These are phyloP conservation scores for Oscheius sp. DNA, from an alignment of 2,888 invertebrate species.

Conservation along the genomic window DNA sequence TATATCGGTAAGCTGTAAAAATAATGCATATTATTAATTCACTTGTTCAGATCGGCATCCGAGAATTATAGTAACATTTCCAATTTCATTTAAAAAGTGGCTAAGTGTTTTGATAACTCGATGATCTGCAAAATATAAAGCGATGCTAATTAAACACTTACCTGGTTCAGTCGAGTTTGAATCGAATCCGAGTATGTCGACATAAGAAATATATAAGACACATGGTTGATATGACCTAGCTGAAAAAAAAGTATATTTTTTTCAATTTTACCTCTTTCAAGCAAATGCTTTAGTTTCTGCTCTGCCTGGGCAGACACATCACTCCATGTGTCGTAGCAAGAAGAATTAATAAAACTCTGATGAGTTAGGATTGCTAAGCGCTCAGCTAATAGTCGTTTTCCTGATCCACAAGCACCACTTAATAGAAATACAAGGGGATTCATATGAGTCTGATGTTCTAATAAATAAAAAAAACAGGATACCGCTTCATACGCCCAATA, in stretches of 20 bases:
- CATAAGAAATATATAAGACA: slow-evolving; percentile 43
- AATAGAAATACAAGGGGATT: slow-evolving; percentile 37
- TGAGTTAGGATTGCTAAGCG: slow-evolving; percentile 41
- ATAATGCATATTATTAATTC: neutral
- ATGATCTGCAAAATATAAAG: slow-evolving; percentile 31
- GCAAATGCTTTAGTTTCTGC: slow-evolving; percentile 38
- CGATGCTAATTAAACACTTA: slow-evolving; percentile 11
- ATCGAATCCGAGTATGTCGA: slow-evolving; percentile 49
- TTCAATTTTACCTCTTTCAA: slow-evolving; percentile 39
- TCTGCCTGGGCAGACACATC: slow-evolving; percentile 47
- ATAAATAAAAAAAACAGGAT: too few species aligned
- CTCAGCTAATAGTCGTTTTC: slow-evolving; percentile 44
- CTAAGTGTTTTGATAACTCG: slow-evolving; percentile 30
- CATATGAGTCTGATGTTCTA: slow-evolving; percentile 18
- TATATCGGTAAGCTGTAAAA: slow-evolving; percentile 34
- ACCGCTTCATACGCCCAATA: neutral
- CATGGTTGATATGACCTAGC: slow-evolving; percentile 36
- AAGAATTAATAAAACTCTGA: slow-evolving; percentile 45
- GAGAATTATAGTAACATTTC: slow-evolving; percentile 46
- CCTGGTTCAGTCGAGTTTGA: slow-evolving; percentile 37
- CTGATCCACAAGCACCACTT: slow-evolving; percentile 47
- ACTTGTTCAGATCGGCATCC: slow-evolving; percentile 43
- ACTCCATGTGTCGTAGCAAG: slow-evolving; percentile 56
- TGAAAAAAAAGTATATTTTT: too few species aligned
- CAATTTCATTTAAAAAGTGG: slow-evolving; percentile 14